phyloP scores from a whole-genome alignment of 2,888 invertebrate genomes.

The Cyclophora punctaria region DNA sequence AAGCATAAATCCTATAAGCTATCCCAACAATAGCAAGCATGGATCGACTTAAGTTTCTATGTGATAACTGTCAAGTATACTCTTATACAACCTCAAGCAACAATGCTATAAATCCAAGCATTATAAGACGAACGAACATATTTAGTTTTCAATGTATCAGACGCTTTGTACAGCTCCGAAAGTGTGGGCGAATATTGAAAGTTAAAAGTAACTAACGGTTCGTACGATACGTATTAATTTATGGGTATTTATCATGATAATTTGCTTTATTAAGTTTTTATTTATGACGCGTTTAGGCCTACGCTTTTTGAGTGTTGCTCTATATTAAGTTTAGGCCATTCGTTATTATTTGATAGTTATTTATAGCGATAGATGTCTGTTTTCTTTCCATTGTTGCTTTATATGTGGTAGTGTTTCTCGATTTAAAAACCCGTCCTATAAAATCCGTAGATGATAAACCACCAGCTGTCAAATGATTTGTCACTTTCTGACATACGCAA shows the following conservation, averaged over 20 bases:
- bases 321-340: no score
- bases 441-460: no score
- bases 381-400: no score
- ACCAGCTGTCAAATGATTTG: no score
- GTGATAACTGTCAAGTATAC: constrained; percentile 64
- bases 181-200: constrained; percentile 22
- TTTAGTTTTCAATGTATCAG: constrained; percentile 59
- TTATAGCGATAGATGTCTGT: no score
- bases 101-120: constrained; percentile 56
- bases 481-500: no score
- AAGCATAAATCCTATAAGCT: constrained; percentile 43
- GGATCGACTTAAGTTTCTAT: constrained; percentile 37
- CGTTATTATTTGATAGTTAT: no score
- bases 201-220: constrained; percentile 19
- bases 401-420: no score
- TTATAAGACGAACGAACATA: constrained; percentile 45
- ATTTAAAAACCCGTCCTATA: no score
- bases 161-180: constrained; percentile 49
- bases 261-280: not conserved
- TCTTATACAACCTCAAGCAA: constrained; percentile 45
- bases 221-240: constrained; percentile 2
- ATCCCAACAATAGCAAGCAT: constrained; percentile 42
- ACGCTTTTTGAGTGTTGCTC: not conserved
- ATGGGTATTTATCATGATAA: not conserved
- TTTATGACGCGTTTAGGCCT: not conserved